Evolutionary conservation across 2,113 vertebrate species (phyloP), one percentile per base, ranked within the genome.

Genomic region (Rhinolophus sinicus): DNA sequence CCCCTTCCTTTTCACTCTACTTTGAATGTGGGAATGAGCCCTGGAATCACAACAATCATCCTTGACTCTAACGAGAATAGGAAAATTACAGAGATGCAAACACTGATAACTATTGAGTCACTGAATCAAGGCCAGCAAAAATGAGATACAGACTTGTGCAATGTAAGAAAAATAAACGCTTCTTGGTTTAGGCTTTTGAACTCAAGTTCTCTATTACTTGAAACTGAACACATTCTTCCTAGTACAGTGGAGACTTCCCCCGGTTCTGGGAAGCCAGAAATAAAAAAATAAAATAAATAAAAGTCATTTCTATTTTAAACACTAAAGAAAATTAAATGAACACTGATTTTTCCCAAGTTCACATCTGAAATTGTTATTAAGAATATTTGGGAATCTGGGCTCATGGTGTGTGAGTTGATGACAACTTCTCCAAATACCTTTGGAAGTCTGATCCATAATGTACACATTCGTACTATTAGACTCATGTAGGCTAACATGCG

Each of bases 321-420:
- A 93, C 35, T 50, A 33, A 88, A 67, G 75, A 89, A 91, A 95
- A 78, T 47, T 80, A 94, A 95, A 77, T 18, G 82, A 26, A n/a
- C 35, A 65, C 33, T 60, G 70, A 69, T 90, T 87, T 89, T 96
- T 24, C 54, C 22, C 40, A 84, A 47, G 38, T 82, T 95, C 78
- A 94, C 87, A 96, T 94, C 77, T 96, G 93, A 97, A 96, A 97
- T 78, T 88, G 65, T 87, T 93, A 96, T 96, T 94, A 90, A 82
- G 82, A 88, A 52, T 96, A 95, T 91, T 98, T 69, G 87, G 88
- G 93, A 91, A 95, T 82, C 35, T 83, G 64, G 67, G 44, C 73
- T 69, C 47, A 70, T 82, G 67, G 72, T 87, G 85, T 93, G 54
- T 69, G 89, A 97, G 81, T 94, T 89, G 94, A 96, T 98, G 97